Base-by-base conservation (phyloP, 2,888 invertebrate genomes). In the Orgyia antiqua region DNA sequence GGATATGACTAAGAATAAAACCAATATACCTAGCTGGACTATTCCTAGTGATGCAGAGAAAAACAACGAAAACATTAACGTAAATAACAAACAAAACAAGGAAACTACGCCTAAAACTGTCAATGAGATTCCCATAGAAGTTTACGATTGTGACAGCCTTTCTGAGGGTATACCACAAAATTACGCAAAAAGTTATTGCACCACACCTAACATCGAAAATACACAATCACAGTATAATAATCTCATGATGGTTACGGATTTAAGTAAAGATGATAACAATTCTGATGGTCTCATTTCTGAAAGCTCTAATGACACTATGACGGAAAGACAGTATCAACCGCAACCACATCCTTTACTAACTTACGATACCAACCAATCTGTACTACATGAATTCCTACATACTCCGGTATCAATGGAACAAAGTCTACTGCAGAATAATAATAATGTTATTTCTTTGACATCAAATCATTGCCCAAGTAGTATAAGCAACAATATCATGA, bases 111-210 rank as follows among this genome's bases (percentile, higher is more conserved):
- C 60, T 0, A 70, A 68, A 39, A 61, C 72, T 2, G 73, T 69
- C 1, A 75, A 76, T 26, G 51, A 64, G 10, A 77, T 83, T 38
- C 76, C 82, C 0, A 82, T 84, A 27, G 84, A 84, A 45, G 74
- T 82, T 0, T 84, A 69, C 29, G 84, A 86, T 37, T 82, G 78
- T 42, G 84, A 84, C 34, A 84, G 79, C 40, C 51, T 82, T 12
- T 73, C 78, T 0, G 84, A 79, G 32, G 61, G 63, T 19, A 47
- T 77, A 17, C 62, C 74, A 1, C 74, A 78, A 36, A 67, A 73
- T 35, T 84, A 73, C 33, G 58, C 70, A 0, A 79, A 77, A 36
- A 70, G 49, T 27, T 83, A 71, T 40, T 73, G 73, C 27, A 57
- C 60, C 0, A 52, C 69, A 1, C 24, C 66, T 0, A 58, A 59